Percentiles rank a stretch among this genome's conserved stretches.
Evolutionary conservation across 2,888 invertebrate species (phyloP).

Genomic region (Parapristionchus giblindavisi): DNA sequence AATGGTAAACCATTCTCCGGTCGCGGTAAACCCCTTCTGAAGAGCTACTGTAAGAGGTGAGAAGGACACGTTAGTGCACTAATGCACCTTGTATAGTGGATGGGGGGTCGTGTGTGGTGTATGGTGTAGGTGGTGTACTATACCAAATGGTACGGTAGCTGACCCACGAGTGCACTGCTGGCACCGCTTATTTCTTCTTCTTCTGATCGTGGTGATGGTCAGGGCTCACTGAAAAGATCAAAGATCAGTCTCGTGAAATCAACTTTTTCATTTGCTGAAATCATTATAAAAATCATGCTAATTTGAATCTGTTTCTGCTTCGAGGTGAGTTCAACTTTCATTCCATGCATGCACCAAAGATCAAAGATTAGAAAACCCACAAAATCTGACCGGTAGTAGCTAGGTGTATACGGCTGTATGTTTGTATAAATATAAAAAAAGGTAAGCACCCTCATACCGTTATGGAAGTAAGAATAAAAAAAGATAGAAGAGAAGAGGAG

Average conservation of each 20-base stretch:
- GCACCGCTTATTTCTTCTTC: constrained; percentile 25
- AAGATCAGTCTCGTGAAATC: neutral
- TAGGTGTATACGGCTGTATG: too few relatives aligned
- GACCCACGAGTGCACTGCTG: neutral
- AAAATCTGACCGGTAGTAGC: too few relatives aligned
- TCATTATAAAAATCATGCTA: neutral
- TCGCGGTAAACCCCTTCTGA: too few relatives aligned
- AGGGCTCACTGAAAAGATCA: constrained; percentile 15
- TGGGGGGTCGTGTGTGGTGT: constrained; percentile 24
- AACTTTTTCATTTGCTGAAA: neutral
- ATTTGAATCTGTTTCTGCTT: neutral
- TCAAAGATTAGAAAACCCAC: too few relatives aligned
- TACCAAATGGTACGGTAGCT: constrained; percentile 21
- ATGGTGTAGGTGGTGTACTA: neutral
- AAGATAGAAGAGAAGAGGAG: too few relatives aligned
- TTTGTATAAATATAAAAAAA: too few relatives aligned
- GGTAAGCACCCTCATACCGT: too few relatives aligned
- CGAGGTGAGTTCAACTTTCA: neutral
- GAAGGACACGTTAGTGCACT: constrained; percentile 31
- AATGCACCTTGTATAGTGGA: constrained; percentile 24
- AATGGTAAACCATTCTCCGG: too few relatives aligned
- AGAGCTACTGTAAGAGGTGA: too few relatives aligned
- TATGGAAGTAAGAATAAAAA: too few relatives aligned
- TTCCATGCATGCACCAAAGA: constrained; percentile 20
- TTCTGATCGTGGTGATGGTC: neutral